These are phyloP conservation scores for Gnatocerus cornutus DNA, from an alignment of 2,888 invertebrate species.

Conservation along the genomic window DNA sequence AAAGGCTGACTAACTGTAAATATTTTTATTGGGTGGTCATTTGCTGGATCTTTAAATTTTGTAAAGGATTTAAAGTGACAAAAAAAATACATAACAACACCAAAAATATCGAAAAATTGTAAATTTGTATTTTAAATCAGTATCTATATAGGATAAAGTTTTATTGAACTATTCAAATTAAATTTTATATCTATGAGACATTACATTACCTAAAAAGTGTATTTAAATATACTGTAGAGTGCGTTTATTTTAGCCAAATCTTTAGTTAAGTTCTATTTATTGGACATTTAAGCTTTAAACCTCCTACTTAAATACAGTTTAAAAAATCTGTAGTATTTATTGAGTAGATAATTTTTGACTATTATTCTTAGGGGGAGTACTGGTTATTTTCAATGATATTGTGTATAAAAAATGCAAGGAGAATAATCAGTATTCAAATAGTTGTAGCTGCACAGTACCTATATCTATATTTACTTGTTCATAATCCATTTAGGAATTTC, in stretches of 20 bases:
- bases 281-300: conserved; percentile 61
- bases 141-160: conserved; percentile 51
- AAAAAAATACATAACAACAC: conserved; percentile 58
- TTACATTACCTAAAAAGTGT: conserved; percentile 62
- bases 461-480: conserved; percentile 65
- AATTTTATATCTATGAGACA: conserved; percentile 66
- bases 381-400: conserved; percentile 54
- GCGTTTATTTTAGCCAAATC: conserved; percentile 60
- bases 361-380: conserved; percentile 57
- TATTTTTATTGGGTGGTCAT: conserved; percentile 52
- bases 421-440: conserved; percentile 58
- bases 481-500: conserved; percentile 64
- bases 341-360: conserved; percentile 64
- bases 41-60: conserved; percentile 44
- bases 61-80: conserved; percentile 44
- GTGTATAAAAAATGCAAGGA: conserved; percentile 27
- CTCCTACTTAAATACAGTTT: conserved; percentile 57
- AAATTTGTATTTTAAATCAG: conserved; percentile 65
- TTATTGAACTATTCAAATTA: conserved; percentile 63
- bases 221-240: conserved; percentile 65
- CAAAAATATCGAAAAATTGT: conserved; percentile 66
- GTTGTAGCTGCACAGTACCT: conserved; percentile 64
- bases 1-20: conserved; percentile 58
- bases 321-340: conserved; percentile 62
- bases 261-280: conserved; percentile 37